A percentile compares a stretch with the other conserved stretches of the same genome.
phyloP scores from a whole-genome alignment of 1,140 invertebrate genomes.

The Muscidifurax raptorellus region DNA sequence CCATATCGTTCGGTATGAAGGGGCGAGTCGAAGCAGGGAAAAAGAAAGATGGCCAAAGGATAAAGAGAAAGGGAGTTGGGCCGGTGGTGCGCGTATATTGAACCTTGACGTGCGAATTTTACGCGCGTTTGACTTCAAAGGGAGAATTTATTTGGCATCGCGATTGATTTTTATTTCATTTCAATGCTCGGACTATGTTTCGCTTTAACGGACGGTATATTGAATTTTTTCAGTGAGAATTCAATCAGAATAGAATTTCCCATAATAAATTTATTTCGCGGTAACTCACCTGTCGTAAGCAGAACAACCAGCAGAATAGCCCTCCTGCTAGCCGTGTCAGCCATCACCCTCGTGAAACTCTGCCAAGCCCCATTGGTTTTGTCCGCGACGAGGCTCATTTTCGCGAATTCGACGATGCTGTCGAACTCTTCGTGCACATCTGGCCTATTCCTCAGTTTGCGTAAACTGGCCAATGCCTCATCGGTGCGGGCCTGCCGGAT shows the following conservation, averaged over 20 bases:
- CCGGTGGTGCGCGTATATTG: background rate
- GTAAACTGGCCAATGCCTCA: constrained; percentile 3
- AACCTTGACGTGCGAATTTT: constrained; percentile 2
- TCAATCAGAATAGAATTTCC: background rate
- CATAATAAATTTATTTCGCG: background rate
- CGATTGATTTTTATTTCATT: background rate
- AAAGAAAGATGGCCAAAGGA: background rate
- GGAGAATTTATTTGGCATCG: background rate
- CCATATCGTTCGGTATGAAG: background rate
- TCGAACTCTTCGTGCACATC: constrained; percentile 25
- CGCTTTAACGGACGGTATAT: background rate
- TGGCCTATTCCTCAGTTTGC: background rate
- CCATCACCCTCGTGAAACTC: background rate
- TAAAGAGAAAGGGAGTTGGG: background rate
- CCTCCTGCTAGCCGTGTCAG: background rate
- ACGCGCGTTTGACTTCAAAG: constrained; percentile 20
- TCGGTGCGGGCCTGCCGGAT: background rate
- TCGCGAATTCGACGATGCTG: background rate
- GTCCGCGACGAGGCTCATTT: background rate
- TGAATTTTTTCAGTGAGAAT: background rate
- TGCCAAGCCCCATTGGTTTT: background rate
- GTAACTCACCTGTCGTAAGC: constrained; percentile 18
- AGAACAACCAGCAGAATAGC: constrained; percentile 22
- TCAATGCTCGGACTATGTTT: background rate
- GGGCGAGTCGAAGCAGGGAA: background rate